These are phyloP conservation scores for Oikopleura dioica DNA, from an alignment of 23 tunicate genomes.

Conservation along the genomic window DNA sequence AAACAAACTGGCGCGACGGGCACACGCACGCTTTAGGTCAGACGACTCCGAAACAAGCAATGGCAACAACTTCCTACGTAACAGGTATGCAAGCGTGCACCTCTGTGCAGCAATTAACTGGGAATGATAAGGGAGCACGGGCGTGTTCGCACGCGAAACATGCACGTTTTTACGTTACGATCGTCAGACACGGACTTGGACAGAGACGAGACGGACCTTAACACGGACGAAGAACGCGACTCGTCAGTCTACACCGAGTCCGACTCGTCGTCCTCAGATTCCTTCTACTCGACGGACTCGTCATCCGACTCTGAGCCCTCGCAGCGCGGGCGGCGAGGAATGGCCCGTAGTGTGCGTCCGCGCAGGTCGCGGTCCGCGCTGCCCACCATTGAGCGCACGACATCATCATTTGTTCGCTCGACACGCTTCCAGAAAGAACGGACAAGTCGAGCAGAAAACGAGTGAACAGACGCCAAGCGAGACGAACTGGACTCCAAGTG, in stretches of 20 bases:
- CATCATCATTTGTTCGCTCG: too few relatives aligned
- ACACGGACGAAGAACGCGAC: slow-evolving; percentile 1
- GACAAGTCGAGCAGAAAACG: too few relatives aligned
- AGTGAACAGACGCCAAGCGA: not conserved
- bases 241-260: slow-evolving; percentile 8
- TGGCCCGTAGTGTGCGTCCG: not conserved
- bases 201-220: not conserved
- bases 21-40: slow-evolving; percentile 7
- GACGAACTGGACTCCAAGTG: not conserved
- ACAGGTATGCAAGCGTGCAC: too few relatives aligned
- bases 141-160: not conserved
- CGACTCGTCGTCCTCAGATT: not conserved
- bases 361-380: not conserved
- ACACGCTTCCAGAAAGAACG: too few relatives aligned
- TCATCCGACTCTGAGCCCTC: not conserved
- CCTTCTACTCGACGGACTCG: not conserved
- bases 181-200: not conserved
- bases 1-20: not conserved
- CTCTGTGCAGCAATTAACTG: too few relatives aligned
- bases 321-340: not conserved
- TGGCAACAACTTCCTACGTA: too few relatives aligned
- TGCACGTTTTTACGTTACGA: slow-evolving; percentile 3
- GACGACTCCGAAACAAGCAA: not conserved
- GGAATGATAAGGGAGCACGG: too few relatives aligned
- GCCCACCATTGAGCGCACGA: not conserved